Percentiles rank a stretch among this genome's conserved stretches.
These are phyloP conservation scores for Ascaphus truei DNA, from an alignment of 2,113 vertebrate species.

Conservation along the genomic window DNA sequence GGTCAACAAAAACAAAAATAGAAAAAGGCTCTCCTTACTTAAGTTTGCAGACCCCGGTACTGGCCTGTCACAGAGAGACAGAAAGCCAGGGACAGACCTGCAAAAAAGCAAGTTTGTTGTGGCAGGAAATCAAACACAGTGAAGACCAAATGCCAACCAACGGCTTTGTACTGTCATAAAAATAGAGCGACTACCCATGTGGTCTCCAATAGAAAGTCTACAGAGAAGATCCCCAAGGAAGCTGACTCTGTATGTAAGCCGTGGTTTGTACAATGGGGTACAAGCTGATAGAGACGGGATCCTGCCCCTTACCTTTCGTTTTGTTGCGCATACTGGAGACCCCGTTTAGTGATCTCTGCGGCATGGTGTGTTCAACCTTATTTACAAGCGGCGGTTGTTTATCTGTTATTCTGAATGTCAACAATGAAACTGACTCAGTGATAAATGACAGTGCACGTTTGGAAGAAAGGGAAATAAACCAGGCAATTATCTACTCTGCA, in stretches of 20 bases:
- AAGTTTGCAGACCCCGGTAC: too few relatives aligned
- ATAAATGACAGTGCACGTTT: constrained; percentile 23
- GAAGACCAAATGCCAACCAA: background rate
- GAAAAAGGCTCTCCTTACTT: too few relatives aligned
- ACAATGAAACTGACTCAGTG: constrained; percentile 1
- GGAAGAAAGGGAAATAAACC: constrained; percentile 19
- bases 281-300: background rate
- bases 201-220: background rate
- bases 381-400: constrained; percentile 2
- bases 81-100: background rate
- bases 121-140: background rate
- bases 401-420: constrained; percentile 25
- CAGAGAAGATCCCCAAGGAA: background rate
- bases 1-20: too few relatives aligned
- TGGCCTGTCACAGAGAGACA: background rate
- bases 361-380: background rate
- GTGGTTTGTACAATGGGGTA: background rate
- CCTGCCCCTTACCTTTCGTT: background rate
- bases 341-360: background rate
- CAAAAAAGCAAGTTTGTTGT: background rate
- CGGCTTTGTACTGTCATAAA: background rate
- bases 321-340: background rate
- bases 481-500: constrained; percentile 25
- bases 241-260: background rate
- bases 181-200: background rate